Evolutionary conservation across 2,797 vertebrate species (phyloP).

Genomic region (Rachycentron canadum): DNA sequence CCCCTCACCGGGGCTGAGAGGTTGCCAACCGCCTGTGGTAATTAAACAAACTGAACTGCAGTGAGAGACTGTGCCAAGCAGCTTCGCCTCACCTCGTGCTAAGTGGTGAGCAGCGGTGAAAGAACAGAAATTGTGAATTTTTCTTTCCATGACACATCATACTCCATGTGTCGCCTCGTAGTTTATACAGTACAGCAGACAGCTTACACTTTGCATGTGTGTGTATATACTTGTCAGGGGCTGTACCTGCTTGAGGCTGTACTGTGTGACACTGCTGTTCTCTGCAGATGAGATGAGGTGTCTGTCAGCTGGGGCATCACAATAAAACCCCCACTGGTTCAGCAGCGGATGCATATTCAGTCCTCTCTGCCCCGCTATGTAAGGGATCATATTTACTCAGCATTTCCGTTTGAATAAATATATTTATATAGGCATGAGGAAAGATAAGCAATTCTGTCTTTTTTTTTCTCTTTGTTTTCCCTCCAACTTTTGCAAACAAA

Average conservation of each 20-base stretch:
- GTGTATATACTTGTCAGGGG: constrained; percentile 5
- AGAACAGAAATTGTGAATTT: constrained; percentile 6
- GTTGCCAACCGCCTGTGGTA: constrained; percentile 52
- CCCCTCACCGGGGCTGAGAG: constrained; percentile 26
- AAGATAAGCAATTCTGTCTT: constrained; percentile 68
- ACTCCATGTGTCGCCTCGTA: neutral
- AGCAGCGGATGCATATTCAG: constrained; percentile 77
- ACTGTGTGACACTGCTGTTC: constrained; percentile 59
- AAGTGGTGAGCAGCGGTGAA: neutral
- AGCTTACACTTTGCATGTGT: constrained; percentile 7
- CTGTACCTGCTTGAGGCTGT: constrained; percentile 44
- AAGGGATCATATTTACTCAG: constrained; percentile 74
- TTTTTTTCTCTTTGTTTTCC: constrained; percentile 19
- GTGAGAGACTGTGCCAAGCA: constrained; percentile 25
- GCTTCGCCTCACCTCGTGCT: constrained; percentile 1
- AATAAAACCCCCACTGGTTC: constrained; percentile 62
- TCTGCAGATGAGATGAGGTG: constrained; percentile 73
- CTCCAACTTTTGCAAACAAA: constrained; percentile 63
- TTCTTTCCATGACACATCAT: constrained; percentile 22
- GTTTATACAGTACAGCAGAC: constrained; percentile 23
- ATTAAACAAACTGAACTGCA: constrained; percentile 59
- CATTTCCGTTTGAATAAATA: constrained; percentile 73
- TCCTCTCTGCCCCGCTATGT: constrained; percentile 61
- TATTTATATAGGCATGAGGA: constrained; percentile 61
- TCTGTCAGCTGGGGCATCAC: constrained; percentile 71